Base-by-base conservation (phyloP, 2,113 vertebrate genomes). In the Albula glossodonta region DNA sequence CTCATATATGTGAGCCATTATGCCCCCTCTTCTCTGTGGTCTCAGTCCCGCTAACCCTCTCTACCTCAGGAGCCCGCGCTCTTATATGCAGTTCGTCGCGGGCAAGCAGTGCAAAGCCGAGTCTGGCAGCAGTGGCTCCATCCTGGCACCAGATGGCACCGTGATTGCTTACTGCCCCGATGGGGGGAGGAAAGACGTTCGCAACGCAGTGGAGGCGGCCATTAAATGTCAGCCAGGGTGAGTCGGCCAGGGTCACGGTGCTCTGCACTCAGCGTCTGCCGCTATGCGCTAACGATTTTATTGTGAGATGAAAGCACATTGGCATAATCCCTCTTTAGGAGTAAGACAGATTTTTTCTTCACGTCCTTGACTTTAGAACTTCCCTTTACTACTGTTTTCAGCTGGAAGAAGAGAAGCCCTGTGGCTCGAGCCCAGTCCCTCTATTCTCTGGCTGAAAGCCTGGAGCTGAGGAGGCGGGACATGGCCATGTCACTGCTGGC, bases 181-280 rank as follows among this genome's bases (percentile, higher is more conserved):
- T 0, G 96, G 96, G 0, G 95, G 94, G 17, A 82, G 94, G 81
- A 97, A 98, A 86, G 97, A 98, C 0, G 87, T 98, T 11, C 95
- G 95, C 0, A 96, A 94, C 0, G 97, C 97, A 0, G 96, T 98
- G 84, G 97, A 97, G 84, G 95, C 96, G 0, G 96, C 97, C 1
- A 90, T 93, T 86, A 97, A 96, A 91, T 96, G 95, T 8, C 95
- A 96, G 49, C 91, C 96, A 0, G 91, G 96, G 97, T 85, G 66
- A 85, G 15, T 10, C 60, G 0, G 31, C 31, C 31, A 41, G 31
- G 31, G 31, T 41, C 31, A 41, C 31, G 31, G 31, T 41, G 31
- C 31, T 41, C 0, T 41, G 31, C 31, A 41, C 31, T 41, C 31
- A 41, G 31, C 1, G 31, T 41, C 31, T 41, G 31, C 31, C 31